Evolutionary conservation across 2,888 invertebrate genomes (phyloP), one percentile per base, ranked within the genome.

Genomic region (Prosopocoilus inquinatus): DNA sequence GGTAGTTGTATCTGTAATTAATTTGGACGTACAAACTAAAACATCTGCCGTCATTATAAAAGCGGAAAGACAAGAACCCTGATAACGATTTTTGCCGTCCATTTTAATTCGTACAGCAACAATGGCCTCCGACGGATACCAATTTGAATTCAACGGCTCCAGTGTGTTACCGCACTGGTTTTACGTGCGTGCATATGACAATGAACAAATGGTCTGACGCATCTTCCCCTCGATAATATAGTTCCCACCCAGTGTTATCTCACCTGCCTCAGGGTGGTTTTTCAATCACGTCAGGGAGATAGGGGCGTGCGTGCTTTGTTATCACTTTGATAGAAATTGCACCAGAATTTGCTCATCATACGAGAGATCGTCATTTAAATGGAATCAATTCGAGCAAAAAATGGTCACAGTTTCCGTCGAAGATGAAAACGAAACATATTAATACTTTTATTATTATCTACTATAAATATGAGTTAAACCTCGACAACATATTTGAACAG

Each of bases 201-300:
- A 64, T 60, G 64, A 61, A 64, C 62, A 59, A 64, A 64, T 62
- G 59, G 60, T 57, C 58, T 35, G 57, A 51, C 62, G 55, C 61
- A 61, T 64, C 62, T 61, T 64, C 62, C 61, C 62, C 62, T 59
- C 43, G 36, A 50, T 45, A 32, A 12, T 32, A 20, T 47, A 48
- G 53, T 53, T 43, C 34, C 61, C 59, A 54, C 60, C 55, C 62
- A 60, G 60, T 64, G 63, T 65, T 66, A 65, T 65, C 64, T 66
- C 66, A 66, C 66, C 66, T 66, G 66, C 66, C 66, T 58, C 62
- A 35, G 61, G 62, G 60, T 59, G 53, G 57, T 61, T 63, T 63
- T 63, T 63, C 61, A 60, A 63, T 63, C 61, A 58, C 52, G 54
- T 48, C 59, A 55, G 20, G 20, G 20, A 58, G 56, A 59, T 56